These are phyloP conservation scores for Tachysurus vachellii DNA, from an alignment of 2,113 vertebrate genomes.

Conservation along the genomic window DNA sequence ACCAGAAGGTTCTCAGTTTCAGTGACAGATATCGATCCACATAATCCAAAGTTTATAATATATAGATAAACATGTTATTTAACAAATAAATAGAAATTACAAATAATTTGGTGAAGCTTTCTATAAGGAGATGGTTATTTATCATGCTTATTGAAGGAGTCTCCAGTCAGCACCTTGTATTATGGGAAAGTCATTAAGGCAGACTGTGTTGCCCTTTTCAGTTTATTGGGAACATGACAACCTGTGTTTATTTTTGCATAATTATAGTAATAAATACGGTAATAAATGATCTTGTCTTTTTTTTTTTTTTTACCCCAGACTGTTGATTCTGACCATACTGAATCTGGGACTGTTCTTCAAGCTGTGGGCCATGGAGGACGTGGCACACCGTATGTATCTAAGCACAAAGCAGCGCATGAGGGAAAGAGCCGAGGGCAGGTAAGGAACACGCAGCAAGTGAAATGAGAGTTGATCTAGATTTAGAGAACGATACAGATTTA, in stretches of 20 bases:
- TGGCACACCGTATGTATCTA: conserved; percentile 84
- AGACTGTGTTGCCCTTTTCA: not conserved
- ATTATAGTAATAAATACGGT: too few relatives aligned
- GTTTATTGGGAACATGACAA: not conserved
- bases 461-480: not conserved
- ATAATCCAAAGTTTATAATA: not conserved
- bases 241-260: too few relatives aligned
- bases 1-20: not conserved
- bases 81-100: not conserved
- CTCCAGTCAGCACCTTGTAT: not conserved
- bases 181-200: not conserved
- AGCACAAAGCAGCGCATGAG: conserved; percentile 71
- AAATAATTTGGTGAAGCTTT: not conserved
- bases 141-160: not conserved
- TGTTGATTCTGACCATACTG: conserved; percentile 86
- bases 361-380: conserved; percentile 90
- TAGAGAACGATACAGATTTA: not conserved
- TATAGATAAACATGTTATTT: not conserved
- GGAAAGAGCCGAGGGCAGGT: conserved; percentile 68
- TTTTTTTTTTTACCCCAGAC: conserved; percentile 64
- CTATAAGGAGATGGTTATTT: too few relatives aligned
- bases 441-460: too few relatives aligned
- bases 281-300: too few relatives aligned
- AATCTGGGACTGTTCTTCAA: conserved; percentile 91
- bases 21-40: not conserved